phyloP scores from a whole-genome alignment of 2,888 invertebrate genomes.

The Muschampia plurimacula region DNA sequence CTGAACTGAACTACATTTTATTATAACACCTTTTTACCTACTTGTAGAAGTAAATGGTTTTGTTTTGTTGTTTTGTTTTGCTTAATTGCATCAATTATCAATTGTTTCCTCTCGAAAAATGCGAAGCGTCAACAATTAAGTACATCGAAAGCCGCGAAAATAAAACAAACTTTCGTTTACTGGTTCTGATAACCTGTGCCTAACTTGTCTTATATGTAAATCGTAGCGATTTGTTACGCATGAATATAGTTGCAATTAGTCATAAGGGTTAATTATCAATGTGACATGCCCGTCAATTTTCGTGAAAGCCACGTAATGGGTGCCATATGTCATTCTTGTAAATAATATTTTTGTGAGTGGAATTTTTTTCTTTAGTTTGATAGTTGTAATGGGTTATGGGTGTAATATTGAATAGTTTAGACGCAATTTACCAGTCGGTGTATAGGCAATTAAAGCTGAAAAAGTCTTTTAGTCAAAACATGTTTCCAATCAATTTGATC shows the following conservation, averaged over 20 bases:
- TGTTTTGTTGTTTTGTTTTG: neutral
- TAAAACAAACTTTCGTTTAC: conserved; percentile 30
- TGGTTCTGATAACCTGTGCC: conserved; percentile 10
- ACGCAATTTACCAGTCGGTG: neutral
- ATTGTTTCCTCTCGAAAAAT: conserved; percentile 9
- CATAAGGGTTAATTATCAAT: conserved; percentile 27
- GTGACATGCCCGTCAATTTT: conserved; percentile 26
- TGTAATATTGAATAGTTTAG: no score
- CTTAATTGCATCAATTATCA: conserved; percentile 21
- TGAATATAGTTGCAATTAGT: conserved; percentile 18
- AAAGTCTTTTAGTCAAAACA: neutral
- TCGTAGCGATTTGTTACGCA: conserved; percentile 31
- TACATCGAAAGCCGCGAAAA: conserved; percentile 25
- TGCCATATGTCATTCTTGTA: conserved; percentile 16
- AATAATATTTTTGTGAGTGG: neutral
- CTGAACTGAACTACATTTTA: no score
- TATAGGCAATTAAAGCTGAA: neutral
- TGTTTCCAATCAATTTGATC: no score
- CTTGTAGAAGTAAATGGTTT: neutral
- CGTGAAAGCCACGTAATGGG: conserved; percentile 28
- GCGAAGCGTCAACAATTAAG: conserved; percentile 26
- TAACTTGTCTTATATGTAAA: neutral
- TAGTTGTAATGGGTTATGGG: neutral
- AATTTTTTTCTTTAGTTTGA: neutral
- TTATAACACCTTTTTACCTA: no score